These are phyloP conservation scores for Falco rusticolus DNA, from an alignment of 2,797 vertebrate species.

Conservation along the genomic window DNA sequence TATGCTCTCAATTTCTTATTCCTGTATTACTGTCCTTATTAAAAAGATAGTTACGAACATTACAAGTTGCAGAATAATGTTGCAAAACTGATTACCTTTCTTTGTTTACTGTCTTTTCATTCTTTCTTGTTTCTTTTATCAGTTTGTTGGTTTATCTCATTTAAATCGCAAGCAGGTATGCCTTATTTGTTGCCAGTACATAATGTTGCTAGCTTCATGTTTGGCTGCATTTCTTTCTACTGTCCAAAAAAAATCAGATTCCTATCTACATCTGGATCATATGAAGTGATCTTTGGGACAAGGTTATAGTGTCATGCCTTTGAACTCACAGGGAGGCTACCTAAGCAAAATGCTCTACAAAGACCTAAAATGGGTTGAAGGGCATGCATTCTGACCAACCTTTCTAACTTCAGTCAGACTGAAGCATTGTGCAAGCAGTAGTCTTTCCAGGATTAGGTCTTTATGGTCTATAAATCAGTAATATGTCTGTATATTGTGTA, in stretches of 20 bases:
- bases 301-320: not conserved
- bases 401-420: not conserved
- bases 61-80: not conserved
- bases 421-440: not conserved
- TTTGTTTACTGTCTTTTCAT: not conserved
- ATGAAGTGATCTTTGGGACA: not conserved
- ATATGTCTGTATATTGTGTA: not conserved
- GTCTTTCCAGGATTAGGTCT: not conserved
- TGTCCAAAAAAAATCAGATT: not conserved
- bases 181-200: not conserved
- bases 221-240: not conserved
- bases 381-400: not conserved
- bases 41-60: not conserved
- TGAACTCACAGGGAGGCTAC: not conserved
- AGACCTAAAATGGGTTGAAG: not conserved
- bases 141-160: not conserved
- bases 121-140: not conserved
- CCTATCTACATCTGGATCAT: not conserved
- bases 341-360: not conserved
- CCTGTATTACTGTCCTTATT: not conserved
- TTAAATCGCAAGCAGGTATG: not conserved
- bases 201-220: not conserved
- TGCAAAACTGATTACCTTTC: not conserved
- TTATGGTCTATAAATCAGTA: not conserved
- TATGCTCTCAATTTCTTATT: not conserved